Evolutionary conservation across 2,113 vertebrate genomes (phyloP), one percentile per base, ranked within the genome.

Genomic region (Oryctolagus cuniculus): DNA sequence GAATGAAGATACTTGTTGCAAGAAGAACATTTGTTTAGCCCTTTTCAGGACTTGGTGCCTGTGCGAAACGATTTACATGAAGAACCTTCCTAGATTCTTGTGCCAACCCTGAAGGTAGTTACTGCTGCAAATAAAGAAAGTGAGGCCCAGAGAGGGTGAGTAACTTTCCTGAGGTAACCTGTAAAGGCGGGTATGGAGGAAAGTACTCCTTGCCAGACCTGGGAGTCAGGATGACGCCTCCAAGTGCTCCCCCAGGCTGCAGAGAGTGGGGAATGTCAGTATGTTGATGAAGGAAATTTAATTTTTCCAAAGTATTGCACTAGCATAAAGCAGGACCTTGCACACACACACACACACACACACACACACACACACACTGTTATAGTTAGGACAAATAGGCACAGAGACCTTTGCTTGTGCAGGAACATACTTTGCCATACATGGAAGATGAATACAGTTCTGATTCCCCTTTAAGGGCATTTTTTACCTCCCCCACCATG

Each of bases 251-350:
- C 67, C n/a, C 8, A 90, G 95, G 89, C 87, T 81, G 81, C 58
- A 91, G 13, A 82, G 34, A 73, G 2, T 22, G 21, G 21, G 72
- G 73, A 92, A 80, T 93, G 69, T 97, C 75, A 85, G 77, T 70
- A 86, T 44, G 75, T 10, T 96, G 53, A 93, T 72, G 84, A 85
- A 89, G 94, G 73, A 96, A 97, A 97, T 95, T 89, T 97, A 91
- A 96, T 96, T 83, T 93, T 96, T 90, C 51, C 5, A 86, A 93
- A 72, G 55, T 61, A 64, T 77, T 17, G 87, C 11, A 66, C 74
- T 61, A 58, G 83, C 77, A 92, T 85, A 89, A 74, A 12, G 10
- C 24, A 24, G 34, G 36, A 34, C 27, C 17, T 85, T 79, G 16
- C 9, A 9, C 10, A 11, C 24, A n/a, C 34, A 36, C 13, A 31